phyloP scores from a whole-genome alignment of 1,140 invertebrate genomes.

The Diuraphis noxia region DNA sequence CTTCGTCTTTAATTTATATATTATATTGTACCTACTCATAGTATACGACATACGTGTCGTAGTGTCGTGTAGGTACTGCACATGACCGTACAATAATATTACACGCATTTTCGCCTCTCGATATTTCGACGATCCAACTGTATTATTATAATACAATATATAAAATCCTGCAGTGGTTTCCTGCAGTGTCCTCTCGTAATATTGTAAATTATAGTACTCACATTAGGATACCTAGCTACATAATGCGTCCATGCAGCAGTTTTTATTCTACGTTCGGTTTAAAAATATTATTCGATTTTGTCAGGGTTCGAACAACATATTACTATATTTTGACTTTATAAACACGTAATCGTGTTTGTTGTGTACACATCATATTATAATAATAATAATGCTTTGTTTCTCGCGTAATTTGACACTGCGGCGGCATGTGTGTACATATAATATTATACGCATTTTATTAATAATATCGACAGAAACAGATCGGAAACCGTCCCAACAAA shows the following conservation, averaged over 20 bases:
- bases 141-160: neutral
- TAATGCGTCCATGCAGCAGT: neutral
- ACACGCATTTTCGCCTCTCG: neutral
- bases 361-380: neutral
- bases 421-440: neutral
- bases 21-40: too few relatives aligned
- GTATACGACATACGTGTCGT: neutral
- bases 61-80: neutral
- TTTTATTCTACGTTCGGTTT: neutral
- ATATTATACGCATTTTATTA: neutral
- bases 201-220: neutral
- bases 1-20: neutral
- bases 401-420: neutral
- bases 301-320: neutral
- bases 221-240: neutral
- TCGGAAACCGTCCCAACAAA: slow-evolving; percentile 31
- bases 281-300: neutral
- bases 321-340: neutral
- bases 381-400: slow-evolving; percentile 10
- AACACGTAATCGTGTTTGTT: neutral
- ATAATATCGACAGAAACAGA: slow-evolving; percentile 18
- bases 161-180: too few relatives aligned
- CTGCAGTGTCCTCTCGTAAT: neutral
- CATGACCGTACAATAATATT: neutral
- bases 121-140: neutral